Conservation (phyloP, 2,113 vertebrate genomes). For the Hippocampus zosterae region DNA sequence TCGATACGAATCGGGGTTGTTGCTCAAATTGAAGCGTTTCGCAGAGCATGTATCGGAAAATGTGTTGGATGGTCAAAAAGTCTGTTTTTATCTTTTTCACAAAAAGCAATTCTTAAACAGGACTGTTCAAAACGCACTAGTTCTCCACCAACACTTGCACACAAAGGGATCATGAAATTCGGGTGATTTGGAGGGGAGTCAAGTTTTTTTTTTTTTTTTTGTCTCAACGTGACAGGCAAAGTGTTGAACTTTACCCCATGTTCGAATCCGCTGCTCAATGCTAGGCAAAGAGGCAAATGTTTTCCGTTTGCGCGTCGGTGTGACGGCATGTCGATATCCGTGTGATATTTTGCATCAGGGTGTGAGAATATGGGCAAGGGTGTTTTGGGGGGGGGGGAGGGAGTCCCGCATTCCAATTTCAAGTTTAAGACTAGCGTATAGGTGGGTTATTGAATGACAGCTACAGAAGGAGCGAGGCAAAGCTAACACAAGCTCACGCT, state of each 20-base stretch:
- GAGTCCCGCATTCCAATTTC: conserved; percentile 20
- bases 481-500: conserved; percentile 52
- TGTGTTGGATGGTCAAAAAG: too few relatives aligned
- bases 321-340: conserved; percentile 27
- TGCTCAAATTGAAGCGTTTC: too few relatives aligned
- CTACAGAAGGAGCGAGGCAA: conserved; percentile 39
- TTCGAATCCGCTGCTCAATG: conserved; percentile 2
- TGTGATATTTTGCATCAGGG: conserved; percentile 46
- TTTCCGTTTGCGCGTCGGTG: conserved; percentile 34
- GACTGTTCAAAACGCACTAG: too few relatives aligned
- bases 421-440: conserved; percentile 24
- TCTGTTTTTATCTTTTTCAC: too few relatives aligned
- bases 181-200: conserved; percentile 6
- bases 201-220: not conserved
- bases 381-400: conserved; percentile 27
- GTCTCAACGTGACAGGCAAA: not conserved
- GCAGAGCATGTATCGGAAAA: too few relatives aligned
- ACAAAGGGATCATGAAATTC: conserved; percentile 19
- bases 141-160: too few relatives aligned
- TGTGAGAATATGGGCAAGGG: conserved; percentile 40
- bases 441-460: conserved; percentile 44
- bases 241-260: conserved; percentile 14
- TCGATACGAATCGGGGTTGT: too few relatives aligned
- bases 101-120: too few relatives aligned
- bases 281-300: not conserved